phyloP scores from a whole-genome alignment of 2,113 vertebrate species.

The Glaucomys volans region DNA sequence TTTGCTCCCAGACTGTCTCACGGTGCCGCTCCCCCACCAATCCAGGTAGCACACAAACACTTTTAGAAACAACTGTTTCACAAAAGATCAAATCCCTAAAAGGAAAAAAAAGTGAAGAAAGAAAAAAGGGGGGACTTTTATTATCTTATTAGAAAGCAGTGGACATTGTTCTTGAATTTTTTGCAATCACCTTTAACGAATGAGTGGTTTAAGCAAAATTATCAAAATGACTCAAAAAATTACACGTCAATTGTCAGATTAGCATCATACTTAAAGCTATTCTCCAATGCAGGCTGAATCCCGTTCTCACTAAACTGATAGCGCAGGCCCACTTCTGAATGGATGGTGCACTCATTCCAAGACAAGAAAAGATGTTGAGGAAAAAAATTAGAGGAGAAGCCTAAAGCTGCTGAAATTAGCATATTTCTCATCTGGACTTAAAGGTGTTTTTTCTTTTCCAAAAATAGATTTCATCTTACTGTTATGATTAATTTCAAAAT shows the following conservation, averaged over 20 bases:
- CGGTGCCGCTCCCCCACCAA: not conserved
- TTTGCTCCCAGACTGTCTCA: not conserved
- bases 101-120: not conserved
- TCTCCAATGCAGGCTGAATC: not conserved
- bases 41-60: not conserved
- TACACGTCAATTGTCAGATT: conserved; percentile 35
- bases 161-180: conserved; percentile 44
- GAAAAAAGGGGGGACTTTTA: conserved; percentile 1
- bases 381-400: not conserved
- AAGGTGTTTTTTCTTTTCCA: not conserved
- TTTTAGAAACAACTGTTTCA: conserved; percentile 10
- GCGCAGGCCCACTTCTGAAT: not conserved
- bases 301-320: not conserved
- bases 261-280: conserved; percentile 64
- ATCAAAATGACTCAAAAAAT: conserved; percentile 70
- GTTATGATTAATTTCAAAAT: conserved; percentile 54
- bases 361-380: conserved; percentile 7
- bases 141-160: conserved; percentile 71
- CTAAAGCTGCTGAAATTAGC: not conserved
- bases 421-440: not conserved
- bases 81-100: not conserved
- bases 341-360: not conserved
- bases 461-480: conserved; percentile 58
- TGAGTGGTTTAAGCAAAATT: conserved; percentile 71
- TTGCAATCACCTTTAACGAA: conserved; percentile 62